Base-by-base conservation (phyloP, 2,113 vertebrate species). In the Limanda limanda region DNA sequence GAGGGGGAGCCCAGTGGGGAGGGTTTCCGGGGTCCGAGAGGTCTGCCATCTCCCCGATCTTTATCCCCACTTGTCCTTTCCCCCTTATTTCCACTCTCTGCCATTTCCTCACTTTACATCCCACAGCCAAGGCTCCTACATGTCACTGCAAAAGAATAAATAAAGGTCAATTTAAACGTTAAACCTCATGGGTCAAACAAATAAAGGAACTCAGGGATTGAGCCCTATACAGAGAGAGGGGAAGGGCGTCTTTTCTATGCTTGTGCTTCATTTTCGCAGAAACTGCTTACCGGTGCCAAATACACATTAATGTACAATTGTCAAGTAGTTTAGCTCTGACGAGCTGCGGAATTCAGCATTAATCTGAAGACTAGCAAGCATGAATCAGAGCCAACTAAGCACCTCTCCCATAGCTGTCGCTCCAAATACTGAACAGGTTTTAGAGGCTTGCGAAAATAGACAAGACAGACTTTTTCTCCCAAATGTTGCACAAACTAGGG, bases 51-150 rank as follows among this genome's bases (percentile, higher is more conserved):
- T 72, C 78, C 78, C 83, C 71, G 31, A 0, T 37, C 74, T 60
- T 71, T 42, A 23, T 69, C 78, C 58, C 68, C 25, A 2, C 79
- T 56, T 80, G 67, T 51, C 70, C 74, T 66, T 5, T 68, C 80
- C 78, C 74, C 79, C 40, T 81, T 81, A 61, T 60, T 88, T 87
- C 69, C 87, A 47, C 62, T 85, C 48, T 93, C 93, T 66, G 94
- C 93, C 95, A 96, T 96, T 1, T 91, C 88, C 90, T 87, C 84
- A 86, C 88, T 94, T 91, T 71, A 86, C 89, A 91, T 87, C 14
- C 24, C 81, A 76, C 37, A 76, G 67, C 72, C 55, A 31, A 88
- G 85, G 77, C 82, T 83, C 81, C 69, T 86, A 68, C 35, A 58
- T 54, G 71, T 83, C 72, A 85, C 65, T 67, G 74, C 79, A 79